These are phyloP conservation scores for Agelas oroides DNA, from an alignment of 37 sponge, comb jelly and placozoan genomes.

Conservation along the genomic window DNA sequence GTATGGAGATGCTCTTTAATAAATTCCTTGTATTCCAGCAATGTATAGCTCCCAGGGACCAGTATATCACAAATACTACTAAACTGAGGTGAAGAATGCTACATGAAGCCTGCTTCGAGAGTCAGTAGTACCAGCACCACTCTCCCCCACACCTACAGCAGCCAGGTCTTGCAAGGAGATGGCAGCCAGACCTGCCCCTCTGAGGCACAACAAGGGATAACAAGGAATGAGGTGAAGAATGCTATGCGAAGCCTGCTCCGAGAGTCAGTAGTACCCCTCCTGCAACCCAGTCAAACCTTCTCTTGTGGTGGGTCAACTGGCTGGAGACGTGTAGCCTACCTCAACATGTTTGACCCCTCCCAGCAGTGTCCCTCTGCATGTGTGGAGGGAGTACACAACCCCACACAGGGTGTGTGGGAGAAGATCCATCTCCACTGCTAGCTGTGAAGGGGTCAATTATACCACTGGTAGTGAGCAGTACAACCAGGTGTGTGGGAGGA, in stretches of 20 bases:
- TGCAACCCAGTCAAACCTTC: too few species aligned
- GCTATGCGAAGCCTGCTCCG: not conserved
- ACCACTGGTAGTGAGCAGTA: conserved; percentile 24
- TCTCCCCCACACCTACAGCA: too few species aligned
- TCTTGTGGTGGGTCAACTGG: not conserved
- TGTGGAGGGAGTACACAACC: not conserved
- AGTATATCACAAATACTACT: too few species aligned
- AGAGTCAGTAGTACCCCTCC: not conserved
- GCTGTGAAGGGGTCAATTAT: too few species aligned
- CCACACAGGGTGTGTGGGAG: not conserved
- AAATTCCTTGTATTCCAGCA: too few species aligned
- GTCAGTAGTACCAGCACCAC: too few species aligned
- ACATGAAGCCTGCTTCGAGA: too few species aligned
- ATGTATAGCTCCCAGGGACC: too few species aligned
- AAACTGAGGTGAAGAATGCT: too few species aligned
- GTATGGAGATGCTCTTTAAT: too few species aligned
- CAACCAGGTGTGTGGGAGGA: conserved; percentile 62
- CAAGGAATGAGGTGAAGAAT: not conserved
- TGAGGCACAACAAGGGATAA: not conserved
- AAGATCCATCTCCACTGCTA: not conserved
- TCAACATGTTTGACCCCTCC: conserved; percentile 12
- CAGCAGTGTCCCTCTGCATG: not conserved
- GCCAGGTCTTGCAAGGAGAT: not conserved
- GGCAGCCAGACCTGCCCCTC: not conserved
- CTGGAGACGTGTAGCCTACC: conserved; percentile 21